phyloP scores from a whole-genome alignment of 2,888 invertebrate species.

The Plebejus argus region DNA sequence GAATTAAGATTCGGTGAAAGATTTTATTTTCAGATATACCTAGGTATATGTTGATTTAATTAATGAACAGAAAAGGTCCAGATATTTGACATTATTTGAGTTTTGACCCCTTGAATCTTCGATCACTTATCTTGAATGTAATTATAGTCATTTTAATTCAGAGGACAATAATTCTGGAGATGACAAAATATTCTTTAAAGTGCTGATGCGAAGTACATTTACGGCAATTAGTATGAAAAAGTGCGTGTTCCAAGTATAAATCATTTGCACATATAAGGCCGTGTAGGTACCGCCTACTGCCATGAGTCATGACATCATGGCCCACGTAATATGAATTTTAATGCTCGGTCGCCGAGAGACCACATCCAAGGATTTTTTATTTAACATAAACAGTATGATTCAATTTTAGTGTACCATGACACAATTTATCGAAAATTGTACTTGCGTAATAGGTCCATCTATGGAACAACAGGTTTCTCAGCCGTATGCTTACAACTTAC shows the following conservation, averaged over 20 bases:
- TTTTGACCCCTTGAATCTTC: neutral
- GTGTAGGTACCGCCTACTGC: constrained; percentile 51
- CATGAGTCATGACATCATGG: constrained; percentile 74
- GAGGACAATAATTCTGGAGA: neutral
- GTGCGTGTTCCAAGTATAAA: constrained; percentile 52
- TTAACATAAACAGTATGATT: constrained; percentile 34
- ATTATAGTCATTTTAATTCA: neutral
- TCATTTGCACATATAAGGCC: constrained; percentile 71
- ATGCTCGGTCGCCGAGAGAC: constrained; percentile 58
- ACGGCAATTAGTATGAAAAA: constrained; percentile 14
- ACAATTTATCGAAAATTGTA: constrained; percentile 46
- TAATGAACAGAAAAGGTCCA: neutral
- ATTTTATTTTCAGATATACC: neutral
- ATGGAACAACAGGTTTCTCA: constrained; percentile 1
- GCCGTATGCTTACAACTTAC: neutral
- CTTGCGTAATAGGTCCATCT: neutral
- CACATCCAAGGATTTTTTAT: constrained; percentile 51
- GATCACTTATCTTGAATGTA: too few relatives aligned
- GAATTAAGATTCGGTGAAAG: neutral
- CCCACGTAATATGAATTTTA: constrained; percentile 62
- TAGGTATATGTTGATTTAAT: neutral
- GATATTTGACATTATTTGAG: neutral
- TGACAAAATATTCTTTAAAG: neutral
- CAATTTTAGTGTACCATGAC: constrained; percentile 38
- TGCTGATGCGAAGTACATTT: neutral